Evolutionary conservation across 1,140 invertebrate genomes (phyloP), one percentile per base, ranked within the genome.

Genomic region (Odontomachus brunneus): DNA sequence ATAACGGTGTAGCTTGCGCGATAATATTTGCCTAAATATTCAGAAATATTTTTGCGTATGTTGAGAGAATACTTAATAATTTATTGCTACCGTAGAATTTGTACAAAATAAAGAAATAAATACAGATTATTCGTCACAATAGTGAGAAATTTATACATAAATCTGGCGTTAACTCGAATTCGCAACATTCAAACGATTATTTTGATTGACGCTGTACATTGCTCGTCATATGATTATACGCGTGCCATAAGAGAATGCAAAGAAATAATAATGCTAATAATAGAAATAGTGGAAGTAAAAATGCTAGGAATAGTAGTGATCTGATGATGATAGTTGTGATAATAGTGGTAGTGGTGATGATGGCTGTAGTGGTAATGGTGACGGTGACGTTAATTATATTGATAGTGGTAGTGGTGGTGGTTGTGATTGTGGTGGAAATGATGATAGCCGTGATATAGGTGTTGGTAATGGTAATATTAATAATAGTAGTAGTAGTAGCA

Each of bases 151-250:
- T 78, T 5, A 11, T 44, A 3, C 26, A 4, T 19, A 78, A 78
- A 65, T 29, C 53, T 19, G 7, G 14, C 5, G 29, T 9, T 7
- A 44, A 73, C 44, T 53, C 19, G 4, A 24, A 63, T 63, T 65
- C 3, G 14, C 38, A 44, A 44, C 9, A 7, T 44, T 44, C 9
- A 9, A 38, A 38, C 4, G 2, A 66, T 53, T 76, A n/a, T 14
- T 44, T 74, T 44, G 24, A 17, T 33, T 14, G 26, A 76, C 14
- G 75, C 51, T 71, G 29, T 33, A 33, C 33, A 71, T 59, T 71
- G 29, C 63, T 67, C 75, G 75, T 44, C 65, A 29, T 71, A 80
- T 19, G 15, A 71, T 80, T 33, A 48, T 48, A 69, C 51, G 24
- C 63, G 19, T 76, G 29, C 29, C 74, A 59, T 57, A 44, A 69